Base-by-base conservation (phyloP, 2,888 invertebrate species). In the Bursaphelenchus okinawaensis region DNA sequence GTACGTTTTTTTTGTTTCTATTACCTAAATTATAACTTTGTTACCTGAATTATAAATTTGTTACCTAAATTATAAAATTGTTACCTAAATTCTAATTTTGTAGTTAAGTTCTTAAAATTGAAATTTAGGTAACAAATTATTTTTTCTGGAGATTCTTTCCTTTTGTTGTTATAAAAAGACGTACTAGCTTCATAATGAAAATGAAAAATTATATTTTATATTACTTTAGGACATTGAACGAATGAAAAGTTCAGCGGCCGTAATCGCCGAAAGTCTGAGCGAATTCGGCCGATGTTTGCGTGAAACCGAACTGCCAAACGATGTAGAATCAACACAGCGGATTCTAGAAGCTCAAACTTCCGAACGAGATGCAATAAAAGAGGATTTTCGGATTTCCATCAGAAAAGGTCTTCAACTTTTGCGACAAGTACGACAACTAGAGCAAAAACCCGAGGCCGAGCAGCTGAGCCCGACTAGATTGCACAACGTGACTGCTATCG, bases 221-320 rank as follows among this genome's bases (percentile, higher is more conserved):
- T 40, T 12, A 68, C 86, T 87, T 56, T 85, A 93, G 93, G 92
- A 91, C 60, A 87, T 95, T 82, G 95, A 95, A 85, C 91, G 92
- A 83, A 94, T 95, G 86, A 93, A 93, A 52, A 88, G 89, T 57
- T 88, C 92, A 83, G 93, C 93, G 73, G 90, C 91, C 82, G 90
- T 91, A 82, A 91, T 94, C 65, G 92, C 93, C 22, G 87, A 88
- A 71, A 89, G 90, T 75, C 85, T 95, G 80, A 91, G 91, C 82
- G 88, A 89, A 71, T 92, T 93, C 83, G 93, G 92, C 78, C 89
- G 90, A 82, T 88, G 89, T 75, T 89, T 94, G 76, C 90, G 91
- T 74, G 93, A 93, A 85, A 90, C 86, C 12, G 93, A 93, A 85
- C 64, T 94, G 86, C 94, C 94, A 19, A 93, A 93, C 84, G 92